Percentiles rank a stretch among this genome's conserved stretches.
Evolutionary conservation across 2,797 vertebrate species (phyloP).

Genomic region (Psittacula echo): DNA sequence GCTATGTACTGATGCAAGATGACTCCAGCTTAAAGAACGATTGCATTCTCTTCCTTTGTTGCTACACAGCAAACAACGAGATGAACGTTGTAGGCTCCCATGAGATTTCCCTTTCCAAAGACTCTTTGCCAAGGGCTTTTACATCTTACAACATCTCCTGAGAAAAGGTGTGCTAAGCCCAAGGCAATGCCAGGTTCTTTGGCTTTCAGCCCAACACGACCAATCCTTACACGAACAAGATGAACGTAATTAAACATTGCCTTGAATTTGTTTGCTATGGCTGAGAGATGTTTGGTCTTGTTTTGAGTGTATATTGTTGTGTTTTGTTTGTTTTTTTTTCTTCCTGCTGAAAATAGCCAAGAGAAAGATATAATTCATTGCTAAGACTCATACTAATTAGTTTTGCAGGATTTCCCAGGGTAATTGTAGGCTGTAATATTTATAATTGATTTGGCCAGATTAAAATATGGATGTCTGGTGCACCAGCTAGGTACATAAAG

Average conservation of each 20-base stretch:
- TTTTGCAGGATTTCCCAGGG: conserved; percentile 61
- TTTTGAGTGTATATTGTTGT: conserved; percentile 2
- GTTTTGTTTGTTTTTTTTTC: background rate
- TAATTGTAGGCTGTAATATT: conserved; percentile 68
- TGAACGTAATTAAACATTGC: background rate
- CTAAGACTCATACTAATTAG: conserved; percentile 47
- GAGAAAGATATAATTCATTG: conserved; percentile 65
- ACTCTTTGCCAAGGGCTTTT: background rate
- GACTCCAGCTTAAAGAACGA: background rate
- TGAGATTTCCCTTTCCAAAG: conserved; percentile 10
- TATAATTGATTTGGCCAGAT: conserved; percentile 72
- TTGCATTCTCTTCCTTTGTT: background rate
- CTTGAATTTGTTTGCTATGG: background rate
- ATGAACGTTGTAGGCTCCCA: background rate
- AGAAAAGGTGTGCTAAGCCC: background rate
- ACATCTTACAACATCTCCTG: background rate
- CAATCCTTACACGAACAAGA: background rate
- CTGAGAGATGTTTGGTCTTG: background rate
- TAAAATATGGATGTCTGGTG: conserved; percentile 62
- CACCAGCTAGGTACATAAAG: conserved; percentile 38
- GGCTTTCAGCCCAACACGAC: background rate
- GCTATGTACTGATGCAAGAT: background rate
- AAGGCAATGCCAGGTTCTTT: background rate
- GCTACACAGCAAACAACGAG: background rate
- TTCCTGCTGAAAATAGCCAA: conserved; percentile 41